These are phyloP conservation scores for Pangasius djambal DNA, from an alignment of 2,797 vertebrate species.

Conservation along the genomic window DNA sequence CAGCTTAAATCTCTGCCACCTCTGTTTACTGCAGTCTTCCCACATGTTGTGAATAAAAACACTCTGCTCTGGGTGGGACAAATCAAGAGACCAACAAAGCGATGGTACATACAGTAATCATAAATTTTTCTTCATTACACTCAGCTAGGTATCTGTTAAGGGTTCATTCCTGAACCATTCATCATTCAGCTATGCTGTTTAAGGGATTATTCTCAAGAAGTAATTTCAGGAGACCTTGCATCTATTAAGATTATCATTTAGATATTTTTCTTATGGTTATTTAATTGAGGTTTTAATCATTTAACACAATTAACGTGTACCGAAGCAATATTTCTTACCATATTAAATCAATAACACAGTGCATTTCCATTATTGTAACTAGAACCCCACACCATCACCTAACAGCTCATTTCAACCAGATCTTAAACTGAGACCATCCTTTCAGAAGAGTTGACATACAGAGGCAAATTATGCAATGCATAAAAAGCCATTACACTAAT, in stretches of 20 bases:
- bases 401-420: conserved; percentile 18
- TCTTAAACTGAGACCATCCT: neutral
- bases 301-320: neutral
- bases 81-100: neutral
- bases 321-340: neutral
- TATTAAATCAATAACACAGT: conserved; percentile 10
- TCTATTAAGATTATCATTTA: neutral
- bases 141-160: neutral
- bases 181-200: neutral
- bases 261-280: neutral
- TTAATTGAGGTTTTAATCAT: neutral
- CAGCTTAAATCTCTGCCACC: conserved; percentile 24
- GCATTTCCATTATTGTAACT: conserved; percentile 10
- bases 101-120: neutral
- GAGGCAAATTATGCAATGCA: conserved; percentile 32
- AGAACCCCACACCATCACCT: neutral
- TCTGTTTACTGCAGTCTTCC: conserved; percentile 27
- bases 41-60: conserved; percentile 9
- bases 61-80: neutral
- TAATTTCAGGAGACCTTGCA: neutral
- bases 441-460: conserved; percentile 22
- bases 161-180: neutral
- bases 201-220: neutral
- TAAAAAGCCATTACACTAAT: conserved; percentile 26
- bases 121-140: neutral